phyloP scores from a whole-genome alignment of 1,140 invertebrate genomes.

The Drosophila hydei region DNA sequence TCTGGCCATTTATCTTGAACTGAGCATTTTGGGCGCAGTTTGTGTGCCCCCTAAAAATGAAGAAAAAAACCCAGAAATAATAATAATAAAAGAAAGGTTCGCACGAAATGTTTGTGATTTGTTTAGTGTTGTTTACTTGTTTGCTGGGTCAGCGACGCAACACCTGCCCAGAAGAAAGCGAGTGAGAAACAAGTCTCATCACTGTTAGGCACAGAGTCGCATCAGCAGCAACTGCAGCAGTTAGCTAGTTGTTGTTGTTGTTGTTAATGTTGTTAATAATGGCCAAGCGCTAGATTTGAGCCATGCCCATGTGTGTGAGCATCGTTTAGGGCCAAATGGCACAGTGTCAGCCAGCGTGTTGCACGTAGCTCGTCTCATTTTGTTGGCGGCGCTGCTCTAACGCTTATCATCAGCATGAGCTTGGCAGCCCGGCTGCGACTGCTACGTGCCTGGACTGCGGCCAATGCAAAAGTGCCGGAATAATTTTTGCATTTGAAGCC shows the following conservation, averaged over 20 bases:
- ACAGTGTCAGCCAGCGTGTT: conserved; percentile 9
- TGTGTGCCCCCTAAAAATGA: conserved; percentile 24
- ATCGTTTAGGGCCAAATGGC: conserved; percentile 74
- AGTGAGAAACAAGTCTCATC: conserved; percentile 37
- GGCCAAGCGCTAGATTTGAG: conserved; percentile 30
- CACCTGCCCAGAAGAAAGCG: conserved; percentile 44
- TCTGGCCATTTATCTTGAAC: conserved; percentile 65
- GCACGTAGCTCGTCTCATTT: conserved; percentile 38
- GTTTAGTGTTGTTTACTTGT: conserved; percentile 44
- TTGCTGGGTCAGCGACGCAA: conserved; percentile 51
- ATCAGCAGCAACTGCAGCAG: conserved; percentile 5
- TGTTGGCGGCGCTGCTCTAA: conserved; percentile 17
- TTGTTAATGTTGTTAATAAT: too few relatives aligned
- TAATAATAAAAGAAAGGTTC: conserved; percentile 47
- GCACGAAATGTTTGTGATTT: conserved; percentile 64
- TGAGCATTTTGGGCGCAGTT: conserved; percentile 31
- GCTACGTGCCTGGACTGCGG: conserved; percentile 69
- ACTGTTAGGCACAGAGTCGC: conserved; percentile 16
- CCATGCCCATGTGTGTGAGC: conserved; percentile 34
- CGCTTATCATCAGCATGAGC: conserved; percentile 36
- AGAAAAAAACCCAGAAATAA: conserved; percentile 14
- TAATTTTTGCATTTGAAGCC: conserved; percentile 47
- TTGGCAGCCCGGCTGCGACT: neutral
- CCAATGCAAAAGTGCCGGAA: conserved; percentile 17
- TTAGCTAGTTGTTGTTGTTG: conserved; percentile 1